Conservation (phyloP, 23 tunicate species). For the Ascidia mentula region DNA sequence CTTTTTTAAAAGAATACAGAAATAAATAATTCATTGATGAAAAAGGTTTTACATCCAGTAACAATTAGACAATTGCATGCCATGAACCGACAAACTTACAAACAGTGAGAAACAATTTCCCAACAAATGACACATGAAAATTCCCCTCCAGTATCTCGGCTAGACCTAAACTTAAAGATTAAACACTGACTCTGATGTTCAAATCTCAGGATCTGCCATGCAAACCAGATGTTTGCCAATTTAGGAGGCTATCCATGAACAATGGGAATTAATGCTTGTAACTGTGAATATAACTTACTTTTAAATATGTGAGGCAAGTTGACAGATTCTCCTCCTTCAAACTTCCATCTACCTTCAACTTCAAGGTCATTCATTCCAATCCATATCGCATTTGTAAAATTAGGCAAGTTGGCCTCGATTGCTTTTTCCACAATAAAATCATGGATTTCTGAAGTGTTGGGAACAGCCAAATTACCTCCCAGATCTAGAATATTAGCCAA, state of each 20-base stretch:
- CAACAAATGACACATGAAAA: too few species aligned
- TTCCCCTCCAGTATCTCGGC: too few species aligned
- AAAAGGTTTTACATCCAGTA: too few species aligned
- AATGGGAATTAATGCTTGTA: too few species aligned
- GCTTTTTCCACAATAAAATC: constrained; percentile 22
- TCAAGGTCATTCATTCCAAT: constrained; percentile 42
- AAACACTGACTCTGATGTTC: too few species aligned
- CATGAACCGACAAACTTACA: too few species aligned
- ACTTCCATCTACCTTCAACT: constrained; percentile 48
- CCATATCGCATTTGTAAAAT: constrained; percentile 30
- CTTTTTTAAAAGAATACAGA: too few species aligned
- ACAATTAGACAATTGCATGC: too few species aligned
- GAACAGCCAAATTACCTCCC: constrained; percentile 53
- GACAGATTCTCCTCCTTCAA: constrained; percentile 18
- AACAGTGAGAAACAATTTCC: neutral
- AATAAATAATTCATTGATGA: too few species aligned
- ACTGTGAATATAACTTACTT: too few species aligned
- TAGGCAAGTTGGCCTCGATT: neutral
- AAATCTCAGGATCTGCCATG: too few species aligned
- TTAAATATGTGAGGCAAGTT: constrained; percentile 30
- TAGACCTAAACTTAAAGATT: too few species aligned
- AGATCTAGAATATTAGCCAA: constrained; percentile 19
- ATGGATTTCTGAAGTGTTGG: constrained; percentile 32
- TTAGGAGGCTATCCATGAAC: neutral
- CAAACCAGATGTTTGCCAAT: neutral